Evolutionary conservation across 37 sponge, comb jelly and placozoan species (phyloP).

Genomic region (Cliona cf. orientalis): DNA sequence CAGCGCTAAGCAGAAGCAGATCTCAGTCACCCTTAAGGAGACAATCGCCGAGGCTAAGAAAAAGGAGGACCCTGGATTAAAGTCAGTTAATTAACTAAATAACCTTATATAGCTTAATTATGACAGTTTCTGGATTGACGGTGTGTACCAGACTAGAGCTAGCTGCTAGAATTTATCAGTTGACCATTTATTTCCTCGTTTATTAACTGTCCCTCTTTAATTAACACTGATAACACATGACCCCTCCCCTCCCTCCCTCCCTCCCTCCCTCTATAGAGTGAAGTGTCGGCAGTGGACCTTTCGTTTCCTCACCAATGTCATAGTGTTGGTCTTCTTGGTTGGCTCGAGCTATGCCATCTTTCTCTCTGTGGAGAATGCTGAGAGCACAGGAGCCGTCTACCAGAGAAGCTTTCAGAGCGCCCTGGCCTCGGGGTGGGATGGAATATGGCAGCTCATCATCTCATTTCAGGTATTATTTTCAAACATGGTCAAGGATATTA

Average conservation of each 20-base stretch:
- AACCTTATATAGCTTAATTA: no score
- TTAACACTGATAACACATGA: no score
- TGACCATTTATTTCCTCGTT: no score
- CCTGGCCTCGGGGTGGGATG: background rate
- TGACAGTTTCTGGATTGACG: no score
- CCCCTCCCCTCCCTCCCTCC: no score
- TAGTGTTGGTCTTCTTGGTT: slow-evolving; percentile 36
- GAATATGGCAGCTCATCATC: slow-evolving; percentile 45
- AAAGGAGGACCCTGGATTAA: slow-evolving; percentile 1
- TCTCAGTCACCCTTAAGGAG: slow-evolving; percentile 55
- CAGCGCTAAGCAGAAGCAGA: slow-evolving; percentile 14
- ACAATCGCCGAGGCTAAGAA: slow-evolving; percentile 28
- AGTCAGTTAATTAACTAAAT: slow-evolving; percentile 21
- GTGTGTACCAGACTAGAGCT: no score
- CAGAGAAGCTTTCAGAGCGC: background rate
- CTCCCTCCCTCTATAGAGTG: background rate
- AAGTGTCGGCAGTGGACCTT: background rate
- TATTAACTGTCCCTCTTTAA: no score
- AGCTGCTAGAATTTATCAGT: no score
- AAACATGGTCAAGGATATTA: no score
- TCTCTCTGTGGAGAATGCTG: slow-evolving; percentile 66
- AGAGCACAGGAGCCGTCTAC: background rate
- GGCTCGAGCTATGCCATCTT: slow-evolving; percentile 65
- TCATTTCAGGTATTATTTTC: slow-evolving; percentile 76
- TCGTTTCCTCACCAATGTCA: slow-evolving; percentile 40